phyloP scores from a whole-genome alignment of 2,113 vertebrate species.

The Osmerus eperlanus region DNA sequence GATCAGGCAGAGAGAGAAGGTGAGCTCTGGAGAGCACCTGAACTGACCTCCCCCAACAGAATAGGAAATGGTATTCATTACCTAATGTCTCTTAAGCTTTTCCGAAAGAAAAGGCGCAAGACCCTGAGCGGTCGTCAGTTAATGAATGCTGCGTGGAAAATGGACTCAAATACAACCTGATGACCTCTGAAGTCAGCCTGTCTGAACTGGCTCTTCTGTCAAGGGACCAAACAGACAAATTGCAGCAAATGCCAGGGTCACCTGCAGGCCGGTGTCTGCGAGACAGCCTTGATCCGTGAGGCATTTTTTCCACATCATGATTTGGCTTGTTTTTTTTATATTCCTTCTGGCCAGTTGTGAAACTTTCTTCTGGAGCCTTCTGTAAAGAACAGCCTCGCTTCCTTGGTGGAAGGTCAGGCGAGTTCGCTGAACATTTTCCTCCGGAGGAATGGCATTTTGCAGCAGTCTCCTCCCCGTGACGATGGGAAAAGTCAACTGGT shows the following conservation, averaged over 20 bases:
- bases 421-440: conserved; percentile 60
- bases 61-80: conserved; percentile 11
- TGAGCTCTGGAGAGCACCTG: too few species aligned
- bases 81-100: neutral
- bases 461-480: conserved; percentile 48
- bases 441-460: conserved; percentile 56
- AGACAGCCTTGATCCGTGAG: conserved; percentile 55
- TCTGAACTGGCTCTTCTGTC: conserved; percentile 39
- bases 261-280: conserved; percentile 44
- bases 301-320: conserved; percentile 1
- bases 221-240: conserved; percentile 51
- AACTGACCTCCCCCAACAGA: too few species aligned
- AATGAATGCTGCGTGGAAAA: conserved; percentile 1
- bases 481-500: conserved; percentile 62
- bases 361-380: conserved; percentile 30
- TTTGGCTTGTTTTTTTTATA: conserved; percentile 6
- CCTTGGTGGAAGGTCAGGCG: conserved; percentile 34
- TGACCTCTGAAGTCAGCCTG: neutral
- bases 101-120: conserved; percentile 5
- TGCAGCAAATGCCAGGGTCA: conserved; percentile 62
- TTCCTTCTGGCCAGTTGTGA: neutral
- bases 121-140: neutral
- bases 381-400: conserved; percentile 47
- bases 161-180: conserved; percentile 6
- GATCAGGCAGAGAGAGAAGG: too few species aligned